Evolutionary conservation across 2,797 vertebrate genomes (phyloP), one percentile per base, ranked within the genome.

Genomic region (Triplophysa bombifrons): DNA sequence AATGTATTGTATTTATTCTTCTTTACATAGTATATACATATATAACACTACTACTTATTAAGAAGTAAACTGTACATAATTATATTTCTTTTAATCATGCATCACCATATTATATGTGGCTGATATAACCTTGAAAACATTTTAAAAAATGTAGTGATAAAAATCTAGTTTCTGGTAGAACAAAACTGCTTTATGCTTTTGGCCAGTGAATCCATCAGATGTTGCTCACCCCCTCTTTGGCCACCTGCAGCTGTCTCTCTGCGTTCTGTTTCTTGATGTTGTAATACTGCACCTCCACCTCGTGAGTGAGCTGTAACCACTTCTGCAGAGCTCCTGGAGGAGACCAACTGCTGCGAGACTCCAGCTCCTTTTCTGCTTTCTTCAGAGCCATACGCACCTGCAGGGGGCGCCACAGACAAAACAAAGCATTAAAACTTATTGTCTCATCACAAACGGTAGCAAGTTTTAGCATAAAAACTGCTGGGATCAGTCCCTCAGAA

Each of bases 261-360:
- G 98, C 98, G 0, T 95, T 98, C 84, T 98, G 97, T 74, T 99
- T 99, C 93, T 99, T 99, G 92, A 99, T 93, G 90, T 98, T 98
- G 92, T 99, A 99, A 92, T 99, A 99, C 88, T 97, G 96, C 58
- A 99, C 96, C 90, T 99, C 98, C 88, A 99, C 97, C 91, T 99
- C 98, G 2, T 98, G 97, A 3, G 97, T 99, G 88, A 99, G 95
- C 95, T 99, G 98, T 84, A 99, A 93, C 98, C 97, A 99, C 88
- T 97, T 98, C 93, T 99, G 97, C 38, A 99, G 92, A 27, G 96
- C 89, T 25, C 96, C 96, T 0, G 97, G 97, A 0, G 96, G 96
- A 0, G 95, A 94, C 98, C 97, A 99, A 71, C 94, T 92, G 76
- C 94, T 94, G 80, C 96, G 94, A 0, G 97, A 97, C 88, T 99